Base-by-base conservation (phyloP, 2,113 vertebrate species). In the Lanius collurio region DNA sequence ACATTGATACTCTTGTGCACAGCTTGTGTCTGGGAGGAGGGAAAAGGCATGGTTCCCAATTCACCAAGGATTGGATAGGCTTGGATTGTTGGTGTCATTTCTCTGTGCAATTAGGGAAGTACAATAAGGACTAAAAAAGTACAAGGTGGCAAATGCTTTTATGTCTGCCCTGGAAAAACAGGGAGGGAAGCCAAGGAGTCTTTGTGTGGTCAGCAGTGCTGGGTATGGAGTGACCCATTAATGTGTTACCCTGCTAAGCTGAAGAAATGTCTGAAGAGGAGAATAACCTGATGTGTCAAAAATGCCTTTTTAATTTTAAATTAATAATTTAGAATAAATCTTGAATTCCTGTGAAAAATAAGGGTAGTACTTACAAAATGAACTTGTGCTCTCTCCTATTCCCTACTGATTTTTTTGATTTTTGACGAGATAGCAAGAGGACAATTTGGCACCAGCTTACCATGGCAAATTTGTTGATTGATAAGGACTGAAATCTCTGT, bases 401-500 rank as follows among this genome's bases (percentile, higher is more conserved):
- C 79, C 76, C 68, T 86, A 18, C 60, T 71, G 94, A 75, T 96
- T 78, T 60, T 69, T 89, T 50, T 41, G 60, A 83, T 83, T 59
- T 93, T 64, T 94, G 64, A 78, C 35, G 89, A 89, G 69, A 53
- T 67, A 84, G 85, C 0, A 0, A 77, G 82, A 78, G 83, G 85
- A 73, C 88, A 77, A n/a, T 44, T 55, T 77, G 90, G 71, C 82
- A 90, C 59, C 47, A 50, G 37, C 39, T 76, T 83, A 74, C 82
- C 57, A 8, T 50, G 67, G 82, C 57, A 73, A 28, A 93, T 69
- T 33, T 83, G 42, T 77, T 92, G 85, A 87, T 96, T 93, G 88
- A 88, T 91, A 83, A 63, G 55, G 55, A 70, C 83, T 78, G 90
- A 95, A 93, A 90, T 95, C 69, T 90, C 73, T 67, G 44, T 90